phyloP scores from a whole-genome alignment of 2,113 vertebrate species.

The Stigmatopora nigra region DNA sequence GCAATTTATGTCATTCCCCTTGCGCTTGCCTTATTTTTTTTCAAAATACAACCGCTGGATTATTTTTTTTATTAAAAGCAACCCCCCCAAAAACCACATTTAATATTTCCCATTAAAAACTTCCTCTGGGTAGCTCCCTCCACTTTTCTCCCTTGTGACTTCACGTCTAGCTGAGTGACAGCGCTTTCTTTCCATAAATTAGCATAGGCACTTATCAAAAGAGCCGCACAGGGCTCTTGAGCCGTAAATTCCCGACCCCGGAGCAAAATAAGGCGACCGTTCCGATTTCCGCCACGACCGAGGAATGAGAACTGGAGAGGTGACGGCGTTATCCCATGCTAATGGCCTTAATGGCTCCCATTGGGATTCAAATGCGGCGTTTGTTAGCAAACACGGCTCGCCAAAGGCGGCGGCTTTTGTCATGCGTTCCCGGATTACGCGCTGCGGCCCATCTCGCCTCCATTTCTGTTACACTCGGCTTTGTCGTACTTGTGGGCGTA shows the following conservation, averaged over 20 bases:
- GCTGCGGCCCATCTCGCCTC: too few relatives aligned
- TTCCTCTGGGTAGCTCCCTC: background rate
- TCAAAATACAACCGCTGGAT: conserved; percentile 1
- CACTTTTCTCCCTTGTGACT: background rate
- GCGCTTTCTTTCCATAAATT: too few relatives aligned
- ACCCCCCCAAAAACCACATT: background rate
- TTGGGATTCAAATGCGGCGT: conserved; percentile 62
- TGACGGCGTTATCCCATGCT: conserved; percentile 49
- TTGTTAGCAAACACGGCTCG: conserved; percentile 56
- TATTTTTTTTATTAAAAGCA: background rate
- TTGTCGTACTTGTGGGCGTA: too few relatives aligned
- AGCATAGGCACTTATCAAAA: too few relatives aligned
- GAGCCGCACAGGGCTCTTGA: too few relatives aligned
- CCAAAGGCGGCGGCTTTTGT: conserved; percentile 61
- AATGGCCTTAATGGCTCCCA: conserved; percentile 48
- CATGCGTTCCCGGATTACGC: conserved; percentile 52
- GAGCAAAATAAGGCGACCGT: background rate
- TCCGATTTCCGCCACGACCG: background rate
- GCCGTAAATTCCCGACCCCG: too few relatives aligned
- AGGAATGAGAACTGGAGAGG: conserved; percentile 36
- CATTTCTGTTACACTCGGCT: too few relatives aligned
- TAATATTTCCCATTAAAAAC: conserved; percentile 3
- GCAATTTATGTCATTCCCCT: conserved; percentile 14
- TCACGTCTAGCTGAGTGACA: background rate
- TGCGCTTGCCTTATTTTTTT: background rate